Percentiles rank a stretch among this genome's conserved stretches.
Conservation (phyloP, 2,797 vertebrate species). For the Garrulus glandarius region DNA sequence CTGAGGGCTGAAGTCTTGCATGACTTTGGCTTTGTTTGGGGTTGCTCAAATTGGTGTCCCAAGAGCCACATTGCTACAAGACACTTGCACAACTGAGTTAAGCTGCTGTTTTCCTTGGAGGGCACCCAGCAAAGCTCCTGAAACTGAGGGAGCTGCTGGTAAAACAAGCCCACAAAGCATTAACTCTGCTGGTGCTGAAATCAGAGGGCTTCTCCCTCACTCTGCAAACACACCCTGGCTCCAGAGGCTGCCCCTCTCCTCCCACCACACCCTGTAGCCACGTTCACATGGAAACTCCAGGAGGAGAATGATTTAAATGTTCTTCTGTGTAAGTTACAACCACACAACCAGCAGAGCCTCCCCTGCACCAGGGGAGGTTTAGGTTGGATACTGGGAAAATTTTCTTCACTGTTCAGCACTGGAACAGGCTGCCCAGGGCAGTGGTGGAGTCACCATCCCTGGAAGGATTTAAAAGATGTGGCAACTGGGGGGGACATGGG, state of each 20-base stretch:
- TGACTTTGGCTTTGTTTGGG: background rate
- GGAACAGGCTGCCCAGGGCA: background rate
- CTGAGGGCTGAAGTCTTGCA: background rate
- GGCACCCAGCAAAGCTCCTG: background rate
- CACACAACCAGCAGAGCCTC: background rate
- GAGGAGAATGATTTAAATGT: background rate
- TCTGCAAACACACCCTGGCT: background rate
- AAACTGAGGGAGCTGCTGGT: background rate
- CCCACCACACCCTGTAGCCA: background rate
- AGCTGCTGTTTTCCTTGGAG: background rate
- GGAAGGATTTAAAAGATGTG: background rate
- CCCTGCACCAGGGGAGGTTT: background rate
- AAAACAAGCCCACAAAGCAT: background rate
- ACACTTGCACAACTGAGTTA: background rate
- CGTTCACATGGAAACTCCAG: fast-evolving
- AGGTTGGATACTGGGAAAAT: background rate
- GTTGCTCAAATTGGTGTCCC: background rate
- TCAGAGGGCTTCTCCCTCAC: background rate
- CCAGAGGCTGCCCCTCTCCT: background rate
- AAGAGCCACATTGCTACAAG: background rate
- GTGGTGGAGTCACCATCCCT: background rate
- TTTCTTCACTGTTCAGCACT: background rate
- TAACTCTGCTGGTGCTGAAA: background rate
- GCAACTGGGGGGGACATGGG: fast-evolving
- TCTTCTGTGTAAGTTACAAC: background rate